These are phyloP conservation scores for Agonum fuliginosum DNA, from an alignment of 2,888 invertebrate species.

Conservation along the genomic window DNA sequence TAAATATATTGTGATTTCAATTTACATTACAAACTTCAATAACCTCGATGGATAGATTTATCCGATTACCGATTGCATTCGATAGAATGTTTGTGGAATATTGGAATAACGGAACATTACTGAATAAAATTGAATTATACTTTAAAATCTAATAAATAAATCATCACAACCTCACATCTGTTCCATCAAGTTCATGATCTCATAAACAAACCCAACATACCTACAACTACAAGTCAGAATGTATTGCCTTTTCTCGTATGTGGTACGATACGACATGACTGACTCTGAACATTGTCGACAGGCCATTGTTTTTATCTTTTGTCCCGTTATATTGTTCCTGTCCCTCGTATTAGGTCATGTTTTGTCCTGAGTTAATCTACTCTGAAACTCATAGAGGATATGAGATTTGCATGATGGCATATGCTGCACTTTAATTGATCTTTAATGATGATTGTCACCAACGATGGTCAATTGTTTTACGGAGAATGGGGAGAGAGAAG, in stretches of 20 bases:
- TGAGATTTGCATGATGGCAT: conserved; percentile 20
- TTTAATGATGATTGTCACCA: conserved; percentile 24
- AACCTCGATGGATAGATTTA: too few species aligned
- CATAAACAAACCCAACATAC: not conserved
- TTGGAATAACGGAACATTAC: too few species aligned
- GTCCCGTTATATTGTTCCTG: conserved; percentile 29
- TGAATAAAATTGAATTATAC: not conserved
- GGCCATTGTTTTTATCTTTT: conserved; percentile 39
- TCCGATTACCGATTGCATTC: too few species aligned
- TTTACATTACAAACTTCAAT: too few species aligned
- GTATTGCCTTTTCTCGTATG: conserved; percentile 8
- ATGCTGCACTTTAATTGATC: conserved; percentile 19
- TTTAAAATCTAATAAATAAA: not conserved
- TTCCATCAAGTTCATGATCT: not conserved
- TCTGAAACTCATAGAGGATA: not conserved
- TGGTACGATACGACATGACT: conserved; percentile 5
- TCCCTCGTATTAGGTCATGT: not conserved
- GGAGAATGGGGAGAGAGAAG: not conserved
- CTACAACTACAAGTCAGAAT: not conserved
- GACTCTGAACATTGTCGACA: conserved; percentile 21
- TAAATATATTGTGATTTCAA: too few species aligned
- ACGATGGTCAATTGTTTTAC: conserved; percentile 8
- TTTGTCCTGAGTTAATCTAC: conserved; percentile 36
- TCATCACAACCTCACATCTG: not conserved
- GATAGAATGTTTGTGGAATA: too few species aligned